Conservation (phyloP, 2,113 vertebrate genomes). For the Sphyrna mokarran region DNA sequence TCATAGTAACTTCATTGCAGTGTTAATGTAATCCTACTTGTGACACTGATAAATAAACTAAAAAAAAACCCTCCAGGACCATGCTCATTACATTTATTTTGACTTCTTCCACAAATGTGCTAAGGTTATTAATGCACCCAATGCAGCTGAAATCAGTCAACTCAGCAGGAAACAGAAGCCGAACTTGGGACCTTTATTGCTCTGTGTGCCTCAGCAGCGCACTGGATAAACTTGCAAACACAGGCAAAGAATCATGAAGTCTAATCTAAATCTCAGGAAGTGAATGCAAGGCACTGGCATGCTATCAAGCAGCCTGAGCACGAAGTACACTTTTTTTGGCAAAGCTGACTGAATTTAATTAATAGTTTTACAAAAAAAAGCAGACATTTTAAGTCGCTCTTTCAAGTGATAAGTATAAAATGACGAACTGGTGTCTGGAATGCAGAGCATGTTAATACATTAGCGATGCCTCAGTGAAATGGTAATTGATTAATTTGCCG, state of each 20-base stretch:
- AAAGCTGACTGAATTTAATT: conserved; percentile 6
- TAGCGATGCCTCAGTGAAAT: not conserved
- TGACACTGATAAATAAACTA: no score
- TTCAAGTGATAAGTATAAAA: not conserved
- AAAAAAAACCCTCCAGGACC: no score
- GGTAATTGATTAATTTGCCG: not conserved
- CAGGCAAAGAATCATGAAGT: not conserved
- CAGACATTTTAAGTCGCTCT: not conserved
- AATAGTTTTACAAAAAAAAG: not conserved
- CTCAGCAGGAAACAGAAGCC: not conserved
- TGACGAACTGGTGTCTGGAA: not conserved
- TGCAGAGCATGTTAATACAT: not conserved
- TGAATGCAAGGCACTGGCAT: not conserved
- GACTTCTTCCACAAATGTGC: not conserved
- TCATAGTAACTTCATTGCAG: no score
- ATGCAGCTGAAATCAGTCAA: not conserved
- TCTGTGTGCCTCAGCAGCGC: not conserved
- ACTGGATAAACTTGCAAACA: not conserved
- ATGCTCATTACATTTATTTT: not conserved
- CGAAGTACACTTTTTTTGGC: not conserved
- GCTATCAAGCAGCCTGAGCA: not conserved
- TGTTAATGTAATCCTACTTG: no score
- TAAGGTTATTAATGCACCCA: not conserved
- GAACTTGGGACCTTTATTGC: not conserved
- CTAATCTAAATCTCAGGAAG: not conserved